Base-by-base conservation (phyloP, 2,113 vertebrate genomes). In the Rhinogobius similis region DNA sequence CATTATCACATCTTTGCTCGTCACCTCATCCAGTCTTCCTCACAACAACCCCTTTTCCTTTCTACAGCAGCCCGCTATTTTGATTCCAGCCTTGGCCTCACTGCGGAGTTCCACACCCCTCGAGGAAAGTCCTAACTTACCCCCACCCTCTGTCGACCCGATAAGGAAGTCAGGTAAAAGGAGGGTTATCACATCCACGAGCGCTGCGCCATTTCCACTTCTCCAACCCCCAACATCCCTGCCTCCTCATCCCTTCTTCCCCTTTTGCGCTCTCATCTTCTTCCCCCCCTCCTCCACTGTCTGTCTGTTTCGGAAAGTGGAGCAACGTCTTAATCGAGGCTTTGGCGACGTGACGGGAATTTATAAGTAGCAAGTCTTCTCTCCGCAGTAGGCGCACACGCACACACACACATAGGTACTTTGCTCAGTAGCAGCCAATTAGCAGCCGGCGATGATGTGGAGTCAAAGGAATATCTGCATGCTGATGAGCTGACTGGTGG, bases 251-350 rank as follows among this genome's bases (percentile, higher is more conserved):
- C 83, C 78, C 77, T 74, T 78, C 68, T 36, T 36, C 32, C 32
- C 9, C 32, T 36, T 36, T 36, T 72, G 65, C 76, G 80, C 82
- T 82, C 80, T 89, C 87, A 84, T 82, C 86, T 67, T 68, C 63
- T 56, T 67, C 59, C 75, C 67, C 61, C 56, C 71, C 41, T 43
- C 52, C 86, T 79, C 84, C 77, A 76, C 76, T 86, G 87, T 92
- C 86, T 92, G 83, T 84, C 86, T 86, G 84, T 82, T 78, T 62
- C 21, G 48, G 86, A 66, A 92, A 92, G 85, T 90, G 68, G 84
- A 92, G 90, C 89, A 92, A 93, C 82, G 78, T 88, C 91, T 93
- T 94, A 91, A 93, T 93, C 90, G 83, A 84, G 87, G 82, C 81
- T 89, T 58, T 61, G 14, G 62, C 80, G 83, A 90, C 85, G 87